Evolutionary conservation across 2,113 vertebrate species (phyloP).

Genomic region (Thoracochromis brauschi): DNA sequence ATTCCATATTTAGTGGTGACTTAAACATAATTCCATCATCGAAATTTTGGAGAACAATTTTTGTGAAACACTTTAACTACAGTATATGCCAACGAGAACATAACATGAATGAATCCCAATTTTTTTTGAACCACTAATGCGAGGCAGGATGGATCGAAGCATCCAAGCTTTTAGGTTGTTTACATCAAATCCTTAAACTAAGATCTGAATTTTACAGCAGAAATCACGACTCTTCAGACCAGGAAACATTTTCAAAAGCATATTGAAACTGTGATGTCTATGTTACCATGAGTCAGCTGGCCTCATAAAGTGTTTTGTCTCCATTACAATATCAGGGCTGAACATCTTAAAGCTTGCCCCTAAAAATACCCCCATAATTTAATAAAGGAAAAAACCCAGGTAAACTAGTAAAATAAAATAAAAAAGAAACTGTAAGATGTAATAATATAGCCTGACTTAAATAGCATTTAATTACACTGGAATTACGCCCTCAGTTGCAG

Average conservation of each 20-base stretch:
- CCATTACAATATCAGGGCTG: not conserved
- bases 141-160: not conserved
- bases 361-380: not conserved
- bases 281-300: not conserved
- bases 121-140: not conserved
- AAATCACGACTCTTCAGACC: not conserved
- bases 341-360: not conserved
- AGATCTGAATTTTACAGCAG: not conserved
- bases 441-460: not conserved
- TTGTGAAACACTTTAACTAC: not conserved
- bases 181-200: not conserved
- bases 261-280: not conserved
- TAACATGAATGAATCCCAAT: not conserved
- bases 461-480: not conserved
- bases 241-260: not conserved
- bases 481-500: not conserved
- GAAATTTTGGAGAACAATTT: accelerated
- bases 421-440: not conserved
- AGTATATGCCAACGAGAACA: not conserved
- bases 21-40: not conserved
- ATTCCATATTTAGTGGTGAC: not conserved
- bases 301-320: not conserved
- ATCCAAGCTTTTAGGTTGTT: not conserved
- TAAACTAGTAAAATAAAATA: not conserved
- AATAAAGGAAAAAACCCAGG: not conserved